A percentile compares a stretch with the other conserved stretches of the same genome.
phyloP scores from a whole-genome alignment of 2,113 vertebrate species.

The Microcebus ravelobensis region DNA sequence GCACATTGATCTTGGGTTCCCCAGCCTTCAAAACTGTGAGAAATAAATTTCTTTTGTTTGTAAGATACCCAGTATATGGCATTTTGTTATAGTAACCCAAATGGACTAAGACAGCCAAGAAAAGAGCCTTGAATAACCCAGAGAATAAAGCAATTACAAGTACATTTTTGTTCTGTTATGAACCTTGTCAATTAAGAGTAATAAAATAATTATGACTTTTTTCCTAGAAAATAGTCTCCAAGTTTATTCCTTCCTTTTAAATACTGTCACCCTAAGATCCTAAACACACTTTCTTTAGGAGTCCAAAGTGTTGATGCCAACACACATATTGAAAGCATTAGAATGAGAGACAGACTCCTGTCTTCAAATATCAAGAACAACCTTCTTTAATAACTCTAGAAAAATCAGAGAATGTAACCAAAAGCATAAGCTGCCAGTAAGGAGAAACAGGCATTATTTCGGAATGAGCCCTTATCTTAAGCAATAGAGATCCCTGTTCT shows the following conservation, averaged over 20 bases:
- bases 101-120: not conserved
- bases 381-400: slow-evolving; percentile 50
- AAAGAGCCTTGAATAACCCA: not conserved
- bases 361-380: slow-evolving; percentile 70
- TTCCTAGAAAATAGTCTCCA: not conserved
- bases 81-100: not conserved
- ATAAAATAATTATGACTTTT: not conserved
- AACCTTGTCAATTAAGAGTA: not conserved
- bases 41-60: not conserved
- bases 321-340: slow-evolving; percentile 33
- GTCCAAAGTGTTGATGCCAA: slow-evolving; percentile 25
- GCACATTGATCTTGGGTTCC: too few relatives aligned
- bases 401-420: slow-evolving; percentile 57
- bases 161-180: not conserved
- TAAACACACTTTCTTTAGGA: slow-evolving; percentile 52
- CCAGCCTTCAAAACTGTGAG: not conserved
- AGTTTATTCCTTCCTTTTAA: not conserved
- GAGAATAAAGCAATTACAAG: not conserved
- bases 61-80: not conserved
- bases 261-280: not conserved
- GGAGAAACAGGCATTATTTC: slow-evolving; percentile 63
- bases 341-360: not conserved
- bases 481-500: not conserved
- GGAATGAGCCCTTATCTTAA: slow-evolving; percentile 37
- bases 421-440: slow-evolving; percentile 4